A percentile compares a stretch with the other conserved stretches of the same genome.
Conservation (phyloP, 2,113 vertebrate genomes). For the Forbesichthys agassizii region DNA sequence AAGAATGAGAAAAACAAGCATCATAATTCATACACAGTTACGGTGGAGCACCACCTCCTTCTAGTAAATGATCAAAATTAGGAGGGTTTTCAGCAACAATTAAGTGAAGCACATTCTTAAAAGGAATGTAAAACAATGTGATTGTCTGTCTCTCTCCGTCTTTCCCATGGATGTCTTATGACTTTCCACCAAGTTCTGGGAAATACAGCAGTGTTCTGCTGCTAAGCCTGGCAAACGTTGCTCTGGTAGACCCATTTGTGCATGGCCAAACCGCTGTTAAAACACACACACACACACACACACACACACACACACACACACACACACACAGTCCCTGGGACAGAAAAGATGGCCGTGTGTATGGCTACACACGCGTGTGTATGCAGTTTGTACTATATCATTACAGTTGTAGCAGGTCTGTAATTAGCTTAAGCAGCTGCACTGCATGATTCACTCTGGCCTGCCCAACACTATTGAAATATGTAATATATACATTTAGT, state of each 20-base stretch:
- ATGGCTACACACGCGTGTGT: neutral
- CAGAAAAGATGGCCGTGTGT: constrained; percentile 5
- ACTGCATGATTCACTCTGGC: constrained; percentile 19
- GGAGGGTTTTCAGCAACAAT: no score
- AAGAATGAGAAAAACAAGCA: neutral
- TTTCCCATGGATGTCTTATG: no score
- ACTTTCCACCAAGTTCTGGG: neutral
- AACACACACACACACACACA: neutral
- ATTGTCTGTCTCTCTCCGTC: neutral
- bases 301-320: neutral
- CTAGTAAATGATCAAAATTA: no score
- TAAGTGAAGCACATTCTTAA: no score
- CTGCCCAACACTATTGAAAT: no score
- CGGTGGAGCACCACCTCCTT: neutral
- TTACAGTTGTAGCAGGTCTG: constrained; percentile 26
- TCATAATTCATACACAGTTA: neutral
- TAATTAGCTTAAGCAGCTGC: constrained; percentile 19
- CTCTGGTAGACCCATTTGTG: neutral
- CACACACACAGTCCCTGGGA: neutral
- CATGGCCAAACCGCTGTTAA: neutral
- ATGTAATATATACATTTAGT: no score
- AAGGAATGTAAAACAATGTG: neutral
- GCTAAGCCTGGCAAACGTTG: neutral
- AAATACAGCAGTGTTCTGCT: neutral
- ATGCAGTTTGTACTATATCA: constrained; percentile 18